Evolutionary conservation across 2,888 invertebrate genomes (phyloP), one percentile per base, ranked within the genome.

Genomic region (Glyphotaelius pellucidus): DNA sequence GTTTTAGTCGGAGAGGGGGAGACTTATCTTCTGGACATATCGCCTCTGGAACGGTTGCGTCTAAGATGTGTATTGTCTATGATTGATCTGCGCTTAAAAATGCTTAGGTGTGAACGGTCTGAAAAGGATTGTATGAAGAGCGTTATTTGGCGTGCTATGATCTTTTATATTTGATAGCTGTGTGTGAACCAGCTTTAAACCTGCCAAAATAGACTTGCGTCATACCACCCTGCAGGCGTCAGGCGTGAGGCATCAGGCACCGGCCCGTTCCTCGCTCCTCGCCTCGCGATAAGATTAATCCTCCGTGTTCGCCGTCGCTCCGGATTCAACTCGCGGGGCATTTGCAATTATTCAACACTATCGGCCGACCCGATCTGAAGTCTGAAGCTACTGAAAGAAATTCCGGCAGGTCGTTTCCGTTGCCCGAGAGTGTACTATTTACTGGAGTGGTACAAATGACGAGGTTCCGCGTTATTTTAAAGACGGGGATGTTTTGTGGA

Each of bases 321-420:
- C 84, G 92, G 91, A 93, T 92, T 93, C 93, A 92, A 80, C 15
- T 35, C 89, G 80, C 92, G 89, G 89, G 88, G 91, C 92, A 89
- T 90, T 92, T 80, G 93, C 93, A 93, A 93, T 93, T 93, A 93
- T 93, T 93, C 92, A 93, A 90, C 91, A 32, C 91, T 93, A 93
- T 93, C 93, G 85, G 84, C 93, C 90, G 92, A 86, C 92, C 92
- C 92, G 35, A 93, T 93, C 93, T 93, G 52, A 90, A 32, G 31
- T 87, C 67, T 88, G 79, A 81, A 67, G n/a, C 67, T 67, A 67
- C 86, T 52, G 42, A 90, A 90, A 84, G 80, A 90, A 92, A 86
- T 83, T 32, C 90, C 35, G 79, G 87, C 87, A 90, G 90, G 90
- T 92, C 90, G 92, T 90, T 83, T 91, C 80, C 80, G 42, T 38